Evolutionary conservation across 2,888 invertebrate species (phyloP).

Genomic region (Bugula neritina): DNA sequence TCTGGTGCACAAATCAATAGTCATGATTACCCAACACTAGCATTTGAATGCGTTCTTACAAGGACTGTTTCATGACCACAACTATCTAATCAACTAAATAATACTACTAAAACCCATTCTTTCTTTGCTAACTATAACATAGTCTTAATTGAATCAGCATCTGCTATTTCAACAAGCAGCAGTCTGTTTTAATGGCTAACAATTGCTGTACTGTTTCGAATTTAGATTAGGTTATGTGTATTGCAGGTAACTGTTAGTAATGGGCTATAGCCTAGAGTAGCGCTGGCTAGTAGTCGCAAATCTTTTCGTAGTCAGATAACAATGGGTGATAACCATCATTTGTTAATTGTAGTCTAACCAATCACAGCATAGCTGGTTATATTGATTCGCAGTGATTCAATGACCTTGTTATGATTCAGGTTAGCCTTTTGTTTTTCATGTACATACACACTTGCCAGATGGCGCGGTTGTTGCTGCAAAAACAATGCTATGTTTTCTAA

Average conservation of each 20-base stretch:
- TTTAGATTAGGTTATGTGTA: conserved; percentile 17
- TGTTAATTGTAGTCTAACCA: not conserved
- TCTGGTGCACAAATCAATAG: no score
- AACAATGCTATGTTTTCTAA: not conserved
- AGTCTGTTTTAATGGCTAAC: not conserved
- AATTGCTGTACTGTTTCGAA: not conserved
- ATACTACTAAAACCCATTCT: not conserved
- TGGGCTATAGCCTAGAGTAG: not conserved
- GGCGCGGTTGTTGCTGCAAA: not conserved
- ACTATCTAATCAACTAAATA: no score
- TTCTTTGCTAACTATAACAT: not conserved
- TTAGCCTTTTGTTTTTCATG: not conserved
- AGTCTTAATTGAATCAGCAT: conserved; percentile 14
- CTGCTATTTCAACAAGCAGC: not conserved
- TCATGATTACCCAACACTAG: no score
- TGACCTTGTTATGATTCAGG: not conserved
- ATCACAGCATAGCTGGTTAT: not conserved
- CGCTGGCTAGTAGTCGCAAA: no score
- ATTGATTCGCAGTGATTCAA: not conserved
- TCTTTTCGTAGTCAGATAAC: no score
- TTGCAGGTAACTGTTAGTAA: conserved; percentile 21
- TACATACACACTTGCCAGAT: not conserved
- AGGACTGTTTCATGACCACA: no score
- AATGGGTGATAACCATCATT: not conserved
- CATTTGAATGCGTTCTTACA: no score